Conservation (phyloP, 2,797 vertebrate species). For the Telmatherina bonti region DNA sequence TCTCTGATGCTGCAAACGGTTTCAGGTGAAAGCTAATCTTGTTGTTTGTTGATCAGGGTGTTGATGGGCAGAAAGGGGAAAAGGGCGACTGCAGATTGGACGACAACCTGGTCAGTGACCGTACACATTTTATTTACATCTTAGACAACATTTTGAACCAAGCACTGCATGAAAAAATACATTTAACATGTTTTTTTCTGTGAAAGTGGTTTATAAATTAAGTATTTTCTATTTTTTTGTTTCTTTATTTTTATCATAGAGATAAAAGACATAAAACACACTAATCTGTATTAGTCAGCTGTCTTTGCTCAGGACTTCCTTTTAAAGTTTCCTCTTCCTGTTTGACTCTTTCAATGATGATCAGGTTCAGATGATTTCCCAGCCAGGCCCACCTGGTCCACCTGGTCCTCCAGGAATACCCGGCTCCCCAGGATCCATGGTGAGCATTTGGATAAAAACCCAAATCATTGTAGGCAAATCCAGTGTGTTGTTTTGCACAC, state of each 20-base stretch:
- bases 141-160: neutral
- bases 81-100: constrained; percentile 90
- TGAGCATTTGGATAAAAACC: constrained; percentile 46
- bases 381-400: constrained; percentile 90
- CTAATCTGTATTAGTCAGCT: neutral
- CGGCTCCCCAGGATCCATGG: constrained; percentile 82
- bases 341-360: constrained; percentile 18
- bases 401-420: constrained; percentile 87
- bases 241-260: neutral
- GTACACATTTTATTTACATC: neutral
- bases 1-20: constrained; percentile 8
- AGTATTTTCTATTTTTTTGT: no score
- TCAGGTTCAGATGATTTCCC: constrained; percentile 89
- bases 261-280: no score
- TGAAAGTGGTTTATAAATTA: neutral
- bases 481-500: constrained; percentile 9
- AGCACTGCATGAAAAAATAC: neutral
- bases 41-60: constrained; percentile 79
- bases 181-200: neutral
- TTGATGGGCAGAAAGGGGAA: constrained; percentile 90
- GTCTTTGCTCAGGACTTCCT: neutral
- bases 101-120: constrained; percentile 88
- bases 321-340: neutral
- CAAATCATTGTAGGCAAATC: neutral
- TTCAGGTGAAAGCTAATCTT: constrained; percentile 14